phyloP scores from a whole-genome alignment of 1,140 invertebrate species.

The Aphaenogaster rudis region DNA sequence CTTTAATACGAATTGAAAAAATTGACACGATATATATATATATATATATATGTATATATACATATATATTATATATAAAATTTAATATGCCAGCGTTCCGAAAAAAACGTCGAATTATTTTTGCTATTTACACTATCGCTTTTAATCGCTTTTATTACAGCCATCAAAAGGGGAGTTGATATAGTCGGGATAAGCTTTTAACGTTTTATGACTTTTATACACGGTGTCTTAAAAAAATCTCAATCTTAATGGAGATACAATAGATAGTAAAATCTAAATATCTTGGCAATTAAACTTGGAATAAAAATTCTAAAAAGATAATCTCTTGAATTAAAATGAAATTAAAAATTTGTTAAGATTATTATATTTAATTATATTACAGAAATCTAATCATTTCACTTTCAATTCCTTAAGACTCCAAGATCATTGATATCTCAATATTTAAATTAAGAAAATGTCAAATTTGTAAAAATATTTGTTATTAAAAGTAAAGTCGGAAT shows the following conservation, averaged over 20 bases:
- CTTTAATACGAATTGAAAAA: slow-evolving; percentile 27
- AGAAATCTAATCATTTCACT: not conserved
- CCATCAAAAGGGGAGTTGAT: slow-evolving; percentile 13
- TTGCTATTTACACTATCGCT: not conserved
- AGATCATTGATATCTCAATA: not conserved
- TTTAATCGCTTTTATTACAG: not conserved
- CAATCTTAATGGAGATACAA: not conserved
- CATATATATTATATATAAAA: not conserved
- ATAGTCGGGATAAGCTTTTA: slow-evolving; percentile 4
- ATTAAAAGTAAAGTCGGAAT: not conserved
- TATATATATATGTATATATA: too few relatives aligned
- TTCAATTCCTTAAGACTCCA: too few relatives aligned
- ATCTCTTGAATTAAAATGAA: not conserved
- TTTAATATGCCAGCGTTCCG: not conserved
- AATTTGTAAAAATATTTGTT: not conserved
- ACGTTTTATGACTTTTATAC: slow-evolving; percentile 16
- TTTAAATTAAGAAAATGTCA: not conserved
- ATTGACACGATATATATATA: not conserved
- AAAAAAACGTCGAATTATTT: slow-evolving; percentile 36
- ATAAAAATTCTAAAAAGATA: not conserved
- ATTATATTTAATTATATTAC: not conserved
- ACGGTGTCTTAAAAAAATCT: not conserved
- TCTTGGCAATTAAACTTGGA: not conserved
- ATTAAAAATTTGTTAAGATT: not conserved
- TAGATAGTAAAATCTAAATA: not conserved